Percentiles rank a stretch among this genome's conserved stretches.
Conservation (phyloP, 2,797 vertebrate species). For the Accipiter badius region DNA sequence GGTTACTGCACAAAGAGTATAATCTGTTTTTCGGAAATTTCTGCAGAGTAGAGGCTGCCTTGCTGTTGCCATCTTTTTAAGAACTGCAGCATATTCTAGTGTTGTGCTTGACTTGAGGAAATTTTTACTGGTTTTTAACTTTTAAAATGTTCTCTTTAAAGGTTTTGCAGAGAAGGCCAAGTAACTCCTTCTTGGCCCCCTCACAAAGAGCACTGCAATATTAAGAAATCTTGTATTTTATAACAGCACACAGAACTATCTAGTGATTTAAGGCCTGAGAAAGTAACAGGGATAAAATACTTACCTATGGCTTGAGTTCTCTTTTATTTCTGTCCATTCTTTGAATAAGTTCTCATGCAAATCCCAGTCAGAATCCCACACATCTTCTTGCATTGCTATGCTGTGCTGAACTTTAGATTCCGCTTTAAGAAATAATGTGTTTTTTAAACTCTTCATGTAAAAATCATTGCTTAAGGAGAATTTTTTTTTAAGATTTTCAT, state of each 20-base stretch:
- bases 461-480: background rate
- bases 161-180: background rate
- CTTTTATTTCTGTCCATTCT: slow-evolving; percentile 88
- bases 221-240: background rate
- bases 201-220: background rate
- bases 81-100: background rate
- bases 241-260: background rate
- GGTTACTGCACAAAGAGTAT: background rate
- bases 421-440: slow-evolving; percentile 69
- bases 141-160: background rate
- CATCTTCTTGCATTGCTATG: slow-evolving; percentile 87
- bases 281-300: slow-evolving; percentile 33
- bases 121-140: background rate
- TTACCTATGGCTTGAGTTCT: slow-evolving; percentile 85
- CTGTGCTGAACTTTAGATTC: slow-evolving; percentile 87
- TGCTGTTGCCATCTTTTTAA: background rate
- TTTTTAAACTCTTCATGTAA: background rate
- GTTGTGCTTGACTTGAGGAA: background rate
- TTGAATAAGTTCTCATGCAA: slow-evolving; percentile 89
- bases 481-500: background rate
- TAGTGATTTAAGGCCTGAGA: background rate
- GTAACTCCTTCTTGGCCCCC: background rate
- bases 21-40: background rate
- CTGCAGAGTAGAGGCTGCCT: background rate
- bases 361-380: slow-evolving; percentile 93